Evolutionary conservation across 2,113 vertebrate genomes (phyloP).

Genomic region (Tragulus kanchil): DNA sequence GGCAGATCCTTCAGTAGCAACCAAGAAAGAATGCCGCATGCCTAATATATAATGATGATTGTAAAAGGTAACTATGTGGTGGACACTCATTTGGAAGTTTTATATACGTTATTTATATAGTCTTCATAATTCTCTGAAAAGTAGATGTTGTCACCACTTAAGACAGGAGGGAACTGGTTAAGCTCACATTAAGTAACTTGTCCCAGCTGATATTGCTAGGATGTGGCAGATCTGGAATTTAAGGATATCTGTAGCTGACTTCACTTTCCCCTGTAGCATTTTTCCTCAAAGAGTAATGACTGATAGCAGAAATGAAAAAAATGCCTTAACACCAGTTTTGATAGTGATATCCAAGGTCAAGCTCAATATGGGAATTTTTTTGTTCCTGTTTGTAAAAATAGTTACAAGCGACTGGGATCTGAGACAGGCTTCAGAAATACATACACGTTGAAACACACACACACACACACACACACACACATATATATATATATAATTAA

Average conservation of each 20-base stretch:
- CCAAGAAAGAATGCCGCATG: not conserved
- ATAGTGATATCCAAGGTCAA: not conserved
- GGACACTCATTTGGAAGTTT: not conserved
- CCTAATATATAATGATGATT: not conserved
- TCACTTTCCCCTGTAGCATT: not conserved
- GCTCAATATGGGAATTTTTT: not conserved
- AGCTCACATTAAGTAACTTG: not conserved
- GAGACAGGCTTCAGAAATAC: not conserved
- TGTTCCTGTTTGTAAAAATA: constrained; percentile 14
- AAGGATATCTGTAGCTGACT: not conserved
- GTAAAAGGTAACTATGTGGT: not conserved
- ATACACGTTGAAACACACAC: not conserved
- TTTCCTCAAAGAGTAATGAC: not conserved
- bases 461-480: not conserved
- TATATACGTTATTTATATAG: not conserved
- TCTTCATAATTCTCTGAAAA: not conserved
- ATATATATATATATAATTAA: not conserved
- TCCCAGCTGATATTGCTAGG: not conserved
- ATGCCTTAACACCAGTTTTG: not conserved
- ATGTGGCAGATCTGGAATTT: not conserved
- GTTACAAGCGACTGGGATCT: not conserved
- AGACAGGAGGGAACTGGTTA: not conserved
- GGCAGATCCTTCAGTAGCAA: not conserved
- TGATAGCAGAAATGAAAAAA: not conserved
- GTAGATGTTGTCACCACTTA: not conserved